phyloP scores from a whole-genome alignment of 2,797 vertebrate genomes.

The Chrosomus eos region DNA sequence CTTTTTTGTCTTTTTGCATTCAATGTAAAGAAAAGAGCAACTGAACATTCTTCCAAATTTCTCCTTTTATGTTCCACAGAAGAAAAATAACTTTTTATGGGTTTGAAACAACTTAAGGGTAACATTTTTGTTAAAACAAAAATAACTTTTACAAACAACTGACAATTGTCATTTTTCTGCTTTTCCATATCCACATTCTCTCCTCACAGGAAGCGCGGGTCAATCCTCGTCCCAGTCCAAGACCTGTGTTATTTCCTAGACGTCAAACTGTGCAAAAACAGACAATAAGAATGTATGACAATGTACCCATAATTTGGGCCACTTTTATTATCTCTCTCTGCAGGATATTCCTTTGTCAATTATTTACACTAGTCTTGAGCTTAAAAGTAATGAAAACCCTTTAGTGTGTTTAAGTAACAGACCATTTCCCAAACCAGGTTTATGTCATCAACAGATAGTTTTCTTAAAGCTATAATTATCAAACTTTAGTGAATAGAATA shows the following conservation, averaged over 20 bases:
- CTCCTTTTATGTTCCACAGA: neutral
- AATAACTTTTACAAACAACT: neutral
- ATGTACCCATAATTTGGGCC: neutral
- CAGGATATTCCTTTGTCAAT: constrained; percentile 7
- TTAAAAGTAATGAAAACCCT: neutral
- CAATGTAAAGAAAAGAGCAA: neutral
- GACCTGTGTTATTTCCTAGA: constrained; percentile 76
- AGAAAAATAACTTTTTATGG: neutral
- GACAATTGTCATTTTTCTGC: neutral
- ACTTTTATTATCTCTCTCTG: constrained; percentile 6
- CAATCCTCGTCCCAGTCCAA: constrained; percentile 72
- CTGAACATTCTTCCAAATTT: neutral
- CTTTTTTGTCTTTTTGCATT: neutral
- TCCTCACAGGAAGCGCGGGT: constrained; percentile 62
- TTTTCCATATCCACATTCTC: constrained; percentile 20
- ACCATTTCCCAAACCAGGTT: neutral
- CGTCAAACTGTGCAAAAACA: neutral
- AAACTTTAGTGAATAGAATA: neutral
- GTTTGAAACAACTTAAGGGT: neutral
- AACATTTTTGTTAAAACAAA: neutral
- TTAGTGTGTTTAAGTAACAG: neutral
- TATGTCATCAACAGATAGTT: neutral
- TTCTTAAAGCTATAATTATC: neutral
- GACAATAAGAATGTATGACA: neutral
- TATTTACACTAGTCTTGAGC: neutral